These are phyloP conservation scores for Chromobotia macracanthus DNA, from an alignment of 2,797 vertebrate species.

Conservation along the genomic window DNA sequence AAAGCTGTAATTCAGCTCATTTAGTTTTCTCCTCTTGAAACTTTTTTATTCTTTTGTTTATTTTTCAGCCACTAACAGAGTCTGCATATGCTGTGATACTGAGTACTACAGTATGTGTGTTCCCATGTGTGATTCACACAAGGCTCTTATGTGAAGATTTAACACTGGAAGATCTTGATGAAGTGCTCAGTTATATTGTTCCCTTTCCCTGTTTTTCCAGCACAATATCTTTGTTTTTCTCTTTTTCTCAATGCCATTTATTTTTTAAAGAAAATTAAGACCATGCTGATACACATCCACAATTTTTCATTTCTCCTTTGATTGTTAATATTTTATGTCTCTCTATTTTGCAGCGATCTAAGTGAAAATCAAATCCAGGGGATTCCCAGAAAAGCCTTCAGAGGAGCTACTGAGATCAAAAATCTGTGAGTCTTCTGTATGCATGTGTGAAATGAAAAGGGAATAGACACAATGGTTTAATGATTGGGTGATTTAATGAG, in stretches of 20 bases:
- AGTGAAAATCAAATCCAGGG: slow-evolving; percentile 99
- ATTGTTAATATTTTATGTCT: slow-evolving; percentile 15
- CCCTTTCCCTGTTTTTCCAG: slow-evolving; percentile 1
- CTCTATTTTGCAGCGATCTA: slow-evolving; percentile 83
- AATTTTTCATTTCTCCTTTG: not conserved
- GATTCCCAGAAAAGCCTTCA: slow-evolving; percentile 95
- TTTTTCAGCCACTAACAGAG: not conserved
- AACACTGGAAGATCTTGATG: not conserved
- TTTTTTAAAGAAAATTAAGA: not conserved
- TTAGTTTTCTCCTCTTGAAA: not conserved
- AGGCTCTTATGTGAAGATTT: not conserved
- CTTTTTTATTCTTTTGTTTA: not conserved
- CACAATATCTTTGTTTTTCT: slow-evolving; percentile 2
- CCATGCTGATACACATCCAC: not conserved
- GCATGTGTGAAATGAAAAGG: slow-evolving; percentile 29
- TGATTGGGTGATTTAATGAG: slow-evolving; percentile 54
- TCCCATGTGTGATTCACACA: not conserved
- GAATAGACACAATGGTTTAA: slow-evolving; percentile 57
- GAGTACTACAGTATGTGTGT: not conserved
- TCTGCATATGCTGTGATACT: not conserved
- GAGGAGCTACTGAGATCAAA: slow-evolving; percentile 97
- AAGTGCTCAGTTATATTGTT: not conserved
- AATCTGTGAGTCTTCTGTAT: slow-evolving; percentile 82
- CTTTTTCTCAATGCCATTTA: not conserved
- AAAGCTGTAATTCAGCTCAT: not conserved